Evolutionary conservation across 2,888 invertebrate genomes (phyloP).

Genomic region (Criorhina ranunculi): DNA sequence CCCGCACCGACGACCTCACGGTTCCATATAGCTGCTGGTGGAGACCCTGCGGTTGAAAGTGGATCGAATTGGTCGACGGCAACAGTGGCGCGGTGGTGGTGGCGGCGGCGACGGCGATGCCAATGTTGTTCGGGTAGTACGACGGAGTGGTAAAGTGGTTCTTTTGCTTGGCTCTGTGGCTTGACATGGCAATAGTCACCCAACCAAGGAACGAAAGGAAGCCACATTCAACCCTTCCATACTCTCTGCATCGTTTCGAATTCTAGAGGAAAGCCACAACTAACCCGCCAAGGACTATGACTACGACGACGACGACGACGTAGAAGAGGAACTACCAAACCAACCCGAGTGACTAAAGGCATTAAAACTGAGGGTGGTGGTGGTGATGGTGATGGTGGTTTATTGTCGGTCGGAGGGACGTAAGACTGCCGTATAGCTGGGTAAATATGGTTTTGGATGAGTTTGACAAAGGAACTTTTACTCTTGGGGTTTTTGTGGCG

Average conservation of each 20-base stretch:
- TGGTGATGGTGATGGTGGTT: constrained; percentile 33
- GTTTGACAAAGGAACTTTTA: constrained; percentile 77
- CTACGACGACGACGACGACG: neutral
- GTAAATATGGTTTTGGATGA: constrained; percentile 76
- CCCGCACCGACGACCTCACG: constrained; percentile 50
- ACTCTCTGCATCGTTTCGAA: constrained; percentile 34
- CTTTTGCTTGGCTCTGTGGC: constrained; percentile 74
- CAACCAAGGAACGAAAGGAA: constrained; percentile 73
- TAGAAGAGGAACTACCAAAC: constrained; percentile 38
- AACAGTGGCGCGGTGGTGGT: neutral
- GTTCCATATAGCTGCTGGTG: constrained; percentile 33
- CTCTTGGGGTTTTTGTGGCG: constrained; percentile 73
- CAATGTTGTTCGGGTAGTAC: constrained; percentile 41
- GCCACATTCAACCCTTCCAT: constrained; percentile 63
- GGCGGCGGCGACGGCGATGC: constrained; percentile 14
- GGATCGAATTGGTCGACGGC: constrained; percentile 61
- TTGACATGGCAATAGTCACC: constrained; percentile 76
- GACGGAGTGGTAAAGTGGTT: constrained; percentile 67
- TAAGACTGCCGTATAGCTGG: constrained; percentile 55
- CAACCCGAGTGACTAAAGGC: constrained; percentile 70
- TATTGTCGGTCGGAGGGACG: constrained; percentile 43
- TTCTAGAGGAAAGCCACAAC: constrained; percentile 70
- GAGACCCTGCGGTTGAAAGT: constrained; percentile 71
- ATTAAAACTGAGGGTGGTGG: constrained; percentile 59
- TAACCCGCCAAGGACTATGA: constrained; percentile 76